A percentile compares a stretch with the other conserved stretches of the same genome.
Conservation (phyloP, 2,797 vertebrate genomes). For the Xerus rutilus region DNA sequence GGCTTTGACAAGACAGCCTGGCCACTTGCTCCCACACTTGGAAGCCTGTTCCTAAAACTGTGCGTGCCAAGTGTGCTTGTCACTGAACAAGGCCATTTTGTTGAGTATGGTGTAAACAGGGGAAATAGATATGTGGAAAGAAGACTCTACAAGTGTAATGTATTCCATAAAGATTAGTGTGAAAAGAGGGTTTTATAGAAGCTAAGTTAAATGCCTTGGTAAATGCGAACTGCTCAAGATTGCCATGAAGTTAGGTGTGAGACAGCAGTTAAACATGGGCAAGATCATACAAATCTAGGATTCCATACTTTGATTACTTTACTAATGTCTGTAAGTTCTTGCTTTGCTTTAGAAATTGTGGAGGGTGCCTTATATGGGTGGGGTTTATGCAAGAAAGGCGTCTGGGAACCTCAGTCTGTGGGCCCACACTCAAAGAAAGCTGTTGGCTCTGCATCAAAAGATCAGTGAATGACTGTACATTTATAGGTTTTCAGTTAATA, state of each 20-base stretch:
- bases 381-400: slow-evolving; percentile 57
- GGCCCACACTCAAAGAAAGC: slow-evolving; percentile 75
- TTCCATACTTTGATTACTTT: slow-evolving; percentile 21
- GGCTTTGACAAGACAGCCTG: fast-evolving
- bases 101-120: not conserved
- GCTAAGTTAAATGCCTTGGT: not conserved
- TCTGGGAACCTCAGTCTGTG: slow-evolving; percentile 73
- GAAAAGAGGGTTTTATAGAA: not conserved
- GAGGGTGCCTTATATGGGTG: slow-evolving; percentile 60
- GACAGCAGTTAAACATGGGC: not conserved
- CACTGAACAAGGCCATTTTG: not conserved
- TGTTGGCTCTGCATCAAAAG: slow-evolving; percentile 81
- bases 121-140: not conserved
- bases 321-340: slow-evolving; percentile 4
- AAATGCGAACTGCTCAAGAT: not conserved
- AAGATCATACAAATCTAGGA: not conserved
- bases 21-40: fast-evolving
- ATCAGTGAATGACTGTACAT: slow-evolving; percentile 63
- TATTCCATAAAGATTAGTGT: not conserved
- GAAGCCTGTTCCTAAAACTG: not conserved
- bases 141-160: not conserved
- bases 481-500: slow-evolving; percentile 74
- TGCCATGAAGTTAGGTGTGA: not conserved
- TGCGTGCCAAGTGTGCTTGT: not conserved
- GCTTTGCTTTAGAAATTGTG: slow-evolving; percentile 55